Evolutionary conservation across 1,140 invertebrate species (phyloP).

Genomic region (Rhopalosiphum padi): DNA sequence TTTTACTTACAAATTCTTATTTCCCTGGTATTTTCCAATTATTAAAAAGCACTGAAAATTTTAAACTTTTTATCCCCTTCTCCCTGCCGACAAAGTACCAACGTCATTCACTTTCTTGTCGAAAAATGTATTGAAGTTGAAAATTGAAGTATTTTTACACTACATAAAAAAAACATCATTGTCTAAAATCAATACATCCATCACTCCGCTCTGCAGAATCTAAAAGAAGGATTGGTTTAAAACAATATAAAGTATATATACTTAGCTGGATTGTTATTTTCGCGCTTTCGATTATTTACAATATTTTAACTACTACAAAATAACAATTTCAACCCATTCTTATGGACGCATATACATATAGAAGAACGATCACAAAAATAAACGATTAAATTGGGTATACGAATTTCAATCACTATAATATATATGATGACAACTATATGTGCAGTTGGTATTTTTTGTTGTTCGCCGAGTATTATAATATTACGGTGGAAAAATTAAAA

Average conservation of each 20-base stretch:
- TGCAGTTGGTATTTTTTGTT: not conserved
- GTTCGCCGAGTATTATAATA: too few relatives aligned
- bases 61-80: not conserved
- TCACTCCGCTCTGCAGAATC: not conserved
- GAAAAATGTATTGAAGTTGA: not conserved
- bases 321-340: not conserved
- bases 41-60: not conserved
- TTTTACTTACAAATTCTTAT: not conserved
- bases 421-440: not conserved
- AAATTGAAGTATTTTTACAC: too few relatives aligned
- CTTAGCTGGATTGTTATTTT: too few relatives aligned
- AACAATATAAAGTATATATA: not conserved
- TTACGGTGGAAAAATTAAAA: not conserved
- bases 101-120: not conserved
- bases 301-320: not conserved
- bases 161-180: not conserved
- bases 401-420: not conserved
- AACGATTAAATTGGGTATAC: too few relatives aligned
- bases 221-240: not conserved
- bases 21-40: not conserved
- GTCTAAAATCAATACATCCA: not conserved
- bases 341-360: not conserved
- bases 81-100: not conserved
- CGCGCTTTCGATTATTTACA: not conserved
- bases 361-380: not conserved